phyloP scores from a whole-genome alignment of 2,797 vertebrate species.

The Pipistrellus kuhlii region DNA sequence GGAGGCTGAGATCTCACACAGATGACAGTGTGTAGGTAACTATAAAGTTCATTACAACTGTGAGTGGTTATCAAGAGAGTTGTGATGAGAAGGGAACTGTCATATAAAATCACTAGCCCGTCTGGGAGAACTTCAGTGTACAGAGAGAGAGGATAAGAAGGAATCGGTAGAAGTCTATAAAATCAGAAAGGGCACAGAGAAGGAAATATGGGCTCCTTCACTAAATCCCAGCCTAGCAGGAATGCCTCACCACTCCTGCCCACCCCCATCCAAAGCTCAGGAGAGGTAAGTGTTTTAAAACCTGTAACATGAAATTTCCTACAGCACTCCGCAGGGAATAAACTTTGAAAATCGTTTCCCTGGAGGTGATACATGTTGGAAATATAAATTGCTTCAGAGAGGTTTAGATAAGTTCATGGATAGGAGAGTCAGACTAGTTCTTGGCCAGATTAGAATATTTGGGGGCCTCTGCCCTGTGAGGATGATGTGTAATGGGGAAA shows the following conservation, averaged over 20 bases:
- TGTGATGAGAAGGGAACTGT: conserved; percentile 6
- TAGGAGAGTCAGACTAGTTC: conserved; percentile 53
- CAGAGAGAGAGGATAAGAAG: conserved; percentile 22
- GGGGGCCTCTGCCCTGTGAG: not conserved
- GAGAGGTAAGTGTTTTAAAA: conserved; percentile 67
- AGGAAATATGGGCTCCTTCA: not conserved
- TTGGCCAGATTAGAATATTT: conserved; percentile 62
- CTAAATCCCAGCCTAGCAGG: not conserved
- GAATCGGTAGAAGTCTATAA: not conserved
- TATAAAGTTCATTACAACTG: not conserved
- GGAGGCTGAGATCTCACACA: not conserved
- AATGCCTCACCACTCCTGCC: not conserved
- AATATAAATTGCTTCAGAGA: conserved; percentile 80
- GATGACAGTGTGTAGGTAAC: not conserved
- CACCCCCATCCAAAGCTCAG: not conserved
- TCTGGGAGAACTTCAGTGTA: conserved; percentile 9
- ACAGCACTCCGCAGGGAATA: conserved; percentile 73
- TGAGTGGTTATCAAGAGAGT: not conserved
- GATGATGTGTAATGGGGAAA: conserved; percentile 35
- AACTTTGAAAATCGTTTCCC: conserved; percentile 79
- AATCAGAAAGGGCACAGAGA: not conserved
- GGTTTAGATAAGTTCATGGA: conserved; percentile 72
- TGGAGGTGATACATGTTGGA: conserved; percentile 72
- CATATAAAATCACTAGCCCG: not conserved
- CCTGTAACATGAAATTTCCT: conserved; percentile 67